Evolutionary conservation across 1,140 invertebrate genomes (phyloP).

Genomic region (Scylla paramamosain): DNA sequence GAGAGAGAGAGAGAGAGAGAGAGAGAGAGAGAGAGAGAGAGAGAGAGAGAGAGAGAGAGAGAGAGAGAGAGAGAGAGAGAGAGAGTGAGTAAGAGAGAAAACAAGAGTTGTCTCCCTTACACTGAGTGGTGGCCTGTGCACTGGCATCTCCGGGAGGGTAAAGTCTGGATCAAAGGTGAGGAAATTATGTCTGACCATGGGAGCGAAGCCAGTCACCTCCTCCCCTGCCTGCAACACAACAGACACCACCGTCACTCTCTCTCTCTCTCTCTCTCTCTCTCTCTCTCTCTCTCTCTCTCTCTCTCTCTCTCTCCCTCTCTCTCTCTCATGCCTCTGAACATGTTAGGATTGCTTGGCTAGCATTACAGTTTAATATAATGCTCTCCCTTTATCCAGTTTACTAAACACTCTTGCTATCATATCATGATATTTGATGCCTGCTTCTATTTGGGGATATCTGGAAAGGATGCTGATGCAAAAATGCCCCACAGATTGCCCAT

Average conservation of each 20-base stretch:
- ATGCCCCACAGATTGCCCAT: no score
- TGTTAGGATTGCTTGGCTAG: no score
- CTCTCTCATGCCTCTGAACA: neutral
- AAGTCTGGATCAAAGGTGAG: conserved; percentile 70
- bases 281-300: neutral
- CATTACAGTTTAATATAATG: no score
- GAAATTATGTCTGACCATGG: conserved; percentile 62
- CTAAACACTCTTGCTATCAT: no score
- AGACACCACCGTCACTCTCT: neutral
- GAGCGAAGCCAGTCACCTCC: conserved; percentile 62
- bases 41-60: no score
- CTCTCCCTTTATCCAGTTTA: no score
- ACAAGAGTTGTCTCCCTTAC: conserved; percentile 40
- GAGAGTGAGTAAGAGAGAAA: neutral
- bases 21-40: no score
- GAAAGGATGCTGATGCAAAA: no score
- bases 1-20: no score
- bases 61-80: no score
- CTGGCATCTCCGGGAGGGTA: conserved; percentile 65
- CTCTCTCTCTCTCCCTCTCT: neutral
- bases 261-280: neutral
- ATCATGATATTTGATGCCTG: no score
- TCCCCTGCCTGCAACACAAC: conserved; percentile 58
- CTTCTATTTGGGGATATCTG: no score
- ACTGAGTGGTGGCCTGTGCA: conserved; percentile 50